Evolutionary conservation across 2,113 vertebrate species (phyloP).

Genomic region (Setophaga kirtlandii): DNA sequence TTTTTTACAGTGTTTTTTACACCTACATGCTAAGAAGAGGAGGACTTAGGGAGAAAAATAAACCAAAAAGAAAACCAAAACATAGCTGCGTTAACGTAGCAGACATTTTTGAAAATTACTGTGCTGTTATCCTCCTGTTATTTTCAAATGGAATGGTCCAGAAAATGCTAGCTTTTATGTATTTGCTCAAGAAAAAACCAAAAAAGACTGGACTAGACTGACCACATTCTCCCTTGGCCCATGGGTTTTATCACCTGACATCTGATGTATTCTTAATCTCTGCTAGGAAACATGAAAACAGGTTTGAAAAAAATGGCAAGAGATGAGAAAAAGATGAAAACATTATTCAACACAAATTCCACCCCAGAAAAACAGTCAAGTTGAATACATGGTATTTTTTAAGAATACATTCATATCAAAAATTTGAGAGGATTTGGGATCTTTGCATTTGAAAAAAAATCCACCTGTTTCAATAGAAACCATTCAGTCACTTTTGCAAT

Average conservation of each 20-base stretch:
- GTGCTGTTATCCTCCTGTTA: background rate
- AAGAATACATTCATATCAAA: background rate
- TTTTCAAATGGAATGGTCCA: background rate
- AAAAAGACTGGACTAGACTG: background rate
- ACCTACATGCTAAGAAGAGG: background rate
- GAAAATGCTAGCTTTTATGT: background rate
- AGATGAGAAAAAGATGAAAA: background rate
- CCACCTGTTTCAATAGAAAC: background rate
- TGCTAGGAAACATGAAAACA: background rate
- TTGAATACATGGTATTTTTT: background rate
- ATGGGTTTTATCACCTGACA: background rate
- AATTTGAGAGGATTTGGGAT: background rate
- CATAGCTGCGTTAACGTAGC: background rate
- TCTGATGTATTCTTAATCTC: background rate
- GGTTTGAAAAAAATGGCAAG: background rate
- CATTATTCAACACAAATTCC: background rate
- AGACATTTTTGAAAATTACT: background rate
- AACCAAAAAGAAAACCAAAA: background rate
- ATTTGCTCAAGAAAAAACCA: background rate
- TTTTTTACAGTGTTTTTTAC: background rate
- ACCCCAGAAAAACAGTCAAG: background rate
- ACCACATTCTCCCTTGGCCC: background rate
- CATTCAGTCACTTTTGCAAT: background rate
- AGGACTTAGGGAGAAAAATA: background rate
- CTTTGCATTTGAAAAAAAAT: background rate